Conservation (phyloP, 2,888 invertebrate genomes). For the Drosophila mayaguana region DNA sequence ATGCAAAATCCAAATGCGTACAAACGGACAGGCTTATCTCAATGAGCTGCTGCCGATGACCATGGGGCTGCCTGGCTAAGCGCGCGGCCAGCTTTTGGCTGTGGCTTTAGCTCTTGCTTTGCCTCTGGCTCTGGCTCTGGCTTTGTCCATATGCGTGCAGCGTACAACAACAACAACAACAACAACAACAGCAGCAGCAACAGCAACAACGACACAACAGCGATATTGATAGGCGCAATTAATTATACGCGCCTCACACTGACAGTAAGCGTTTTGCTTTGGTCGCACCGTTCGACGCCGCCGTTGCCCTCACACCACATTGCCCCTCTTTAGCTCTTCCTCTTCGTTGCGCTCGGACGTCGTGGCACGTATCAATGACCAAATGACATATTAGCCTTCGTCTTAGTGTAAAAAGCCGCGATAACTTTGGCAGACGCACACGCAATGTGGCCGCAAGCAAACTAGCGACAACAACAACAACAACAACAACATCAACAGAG, state of each 20-base stretch:
- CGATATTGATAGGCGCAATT: slow-evolving; percentile 81
- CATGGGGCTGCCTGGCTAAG: slow-evolving; percentile 42
- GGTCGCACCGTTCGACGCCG: slow-evolving; percentile 47
- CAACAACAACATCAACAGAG: slow-evolving; percentile 13
- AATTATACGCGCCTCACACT: slow-evolving; percentile 80
- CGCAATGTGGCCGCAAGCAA: slow-evolving; percentile 48
- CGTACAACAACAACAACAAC: slow-evolving; percentile 13
- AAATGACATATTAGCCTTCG: slow-evolving; percentile 82
- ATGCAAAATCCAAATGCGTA: slow-evolving; percentile 75
- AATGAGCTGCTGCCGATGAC: slow-evolving; percentile 69
- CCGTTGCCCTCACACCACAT: slow-evolving; percentile 42
- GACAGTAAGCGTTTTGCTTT: slow-evolving; percentile 81
- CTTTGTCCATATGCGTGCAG: slow-evolving; percentile 4
- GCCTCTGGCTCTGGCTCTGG: slow-evolving; percentile 5
- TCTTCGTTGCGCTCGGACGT: slow-evolving; percentile 31
- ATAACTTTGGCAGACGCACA: slow-evolving; percentile 78
- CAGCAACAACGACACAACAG: slow-evolving; percentile 42
- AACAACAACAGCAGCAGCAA: slow-evolving; percentile 29
- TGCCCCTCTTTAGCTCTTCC: slow-evolving; percentile 14
- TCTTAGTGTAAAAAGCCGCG: slow-evolving; percentile 82
- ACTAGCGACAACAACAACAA: slow-evolving; percentile 9
- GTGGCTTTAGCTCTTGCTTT: background rate
- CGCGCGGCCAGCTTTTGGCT: slow-evolving; percentile 40
- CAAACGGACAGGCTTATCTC: slow-evolving; percentile 76
- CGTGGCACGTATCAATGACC: slow-evolving; percentile 80